Evolutionary conservation across 2,797 vertebrate species (phyloP), one percentile per base, ranked within the genome.

Genomic region (Cichlasoma orientale): DNA sequence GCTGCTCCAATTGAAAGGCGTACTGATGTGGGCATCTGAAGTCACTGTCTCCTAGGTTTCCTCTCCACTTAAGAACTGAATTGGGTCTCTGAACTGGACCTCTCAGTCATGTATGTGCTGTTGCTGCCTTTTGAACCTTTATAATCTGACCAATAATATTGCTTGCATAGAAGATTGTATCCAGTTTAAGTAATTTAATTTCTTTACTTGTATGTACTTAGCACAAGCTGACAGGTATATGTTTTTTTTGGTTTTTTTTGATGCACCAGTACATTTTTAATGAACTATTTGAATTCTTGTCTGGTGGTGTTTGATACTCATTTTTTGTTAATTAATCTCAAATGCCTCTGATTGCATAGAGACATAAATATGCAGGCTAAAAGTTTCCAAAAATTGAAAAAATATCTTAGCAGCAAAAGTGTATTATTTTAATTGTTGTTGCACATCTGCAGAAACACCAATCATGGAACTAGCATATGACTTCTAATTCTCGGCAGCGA

Each of bases 381-480:
- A 56, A 10, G 8, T 58, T 69, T 29, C 25, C 21, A 23, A 38
- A 82, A 63, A 78, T 18, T 70, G 55, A 13, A 66, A 78, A 66
- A 73, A 18, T 33, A 53, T 0, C n/a, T 36, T 81, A 27, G 57
- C 13, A 14, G 31, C 66, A 57, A 83, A 78, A 56, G 3, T 56
- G 29, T 9, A 29, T 21, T 12, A 21, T 11, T 72, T 52, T 3
- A 61, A 41, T 54, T 57, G 7, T n/a, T 68, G 44, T n/a, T 29
- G 25, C 44, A 50, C 63, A 29, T 29, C 16, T 68, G 18, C 7
- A 25, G 23, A 31, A 74, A 77, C n/a, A 74, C 1, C 31, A 16
- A 38, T 19, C 61, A 5, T 29, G 54, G 52, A 53, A 11, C 57
- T 21, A 58, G 38, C 21, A 57, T 12, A 47, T 11, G 23, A 8